A percentile compares a stretch with the other conserved stretches of the same genome.
phyloP scores from a whole-genome alignment of 2,113 vertebrate species.

The human (Homo sapiens) region DNA sequence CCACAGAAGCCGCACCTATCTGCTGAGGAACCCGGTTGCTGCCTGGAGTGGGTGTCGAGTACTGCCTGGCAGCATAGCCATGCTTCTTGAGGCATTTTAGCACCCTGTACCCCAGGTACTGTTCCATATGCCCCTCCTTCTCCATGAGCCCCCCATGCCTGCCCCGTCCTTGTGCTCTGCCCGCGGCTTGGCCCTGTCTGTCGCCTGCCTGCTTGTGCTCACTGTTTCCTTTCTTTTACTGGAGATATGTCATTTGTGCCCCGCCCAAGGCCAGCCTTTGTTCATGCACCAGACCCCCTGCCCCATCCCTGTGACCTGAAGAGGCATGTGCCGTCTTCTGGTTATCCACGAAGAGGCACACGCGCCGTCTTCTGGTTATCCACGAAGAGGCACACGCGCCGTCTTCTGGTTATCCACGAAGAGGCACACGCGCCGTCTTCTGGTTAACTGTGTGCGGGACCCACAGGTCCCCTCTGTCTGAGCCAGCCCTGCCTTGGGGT shows the following conservation, averaged over 20 bases:
- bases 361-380: background rate
- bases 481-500: too few relatives aligned
- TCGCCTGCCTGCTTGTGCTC: too few relatives aligned
- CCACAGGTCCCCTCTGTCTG: fast-evolving
- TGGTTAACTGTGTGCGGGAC: background rate
- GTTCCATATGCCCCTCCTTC: background rate
- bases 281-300: background rate
- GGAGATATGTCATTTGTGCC: background rate
- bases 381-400: too few relatives aligned
- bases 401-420: background rate
- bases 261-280: background rate
- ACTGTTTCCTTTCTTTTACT: background rate
- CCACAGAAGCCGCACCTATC: background rate
- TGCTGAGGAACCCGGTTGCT: background rate
- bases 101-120: background rate
- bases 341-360: background rate
- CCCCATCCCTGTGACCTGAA: background rate
- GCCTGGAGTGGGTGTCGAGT: background rate
- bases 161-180: background rate
- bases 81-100: too few relatives aligned
- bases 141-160: background rate
- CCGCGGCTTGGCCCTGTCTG: background rate
- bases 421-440: background rate
- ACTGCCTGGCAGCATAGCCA: too few relatives aligned
- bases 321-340: background rate